phyloP scores from a whole-genome alignment of 2,113 vertebrate genomes.

The Siniperca chuatsi region DNA sequence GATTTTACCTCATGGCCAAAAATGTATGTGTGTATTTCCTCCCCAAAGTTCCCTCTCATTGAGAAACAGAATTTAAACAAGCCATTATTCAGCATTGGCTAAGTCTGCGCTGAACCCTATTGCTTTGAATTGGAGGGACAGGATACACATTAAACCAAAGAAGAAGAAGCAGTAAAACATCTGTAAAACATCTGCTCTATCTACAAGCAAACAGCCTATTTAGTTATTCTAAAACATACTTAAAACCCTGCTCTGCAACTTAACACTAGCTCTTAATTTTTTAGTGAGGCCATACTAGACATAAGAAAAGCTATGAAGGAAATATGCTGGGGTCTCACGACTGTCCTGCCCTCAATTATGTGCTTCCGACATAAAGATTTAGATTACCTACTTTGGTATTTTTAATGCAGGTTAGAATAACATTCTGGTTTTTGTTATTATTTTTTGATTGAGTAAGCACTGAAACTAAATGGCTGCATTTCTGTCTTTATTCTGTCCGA shows the following conservation, averaged over 20 bases:
- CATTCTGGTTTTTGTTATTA: neutral
- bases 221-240: neutral
- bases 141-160: conserved; percentile 15
- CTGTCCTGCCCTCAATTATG: neutral
- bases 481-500: neutral
- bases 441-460: neutral
- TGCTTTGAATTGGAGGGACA: conserved; percentile 5
- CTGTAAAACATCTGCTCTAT: conserved; percentile 5
- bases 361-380: conserved; percentile 1
- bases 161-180: conserved; percentile 1
- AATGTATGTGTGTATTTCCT: neutral
- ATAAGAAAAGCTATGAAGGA: neutral
- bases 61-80: conserved; percentile 25
- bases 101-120: neutral
- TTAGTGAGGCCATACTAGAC: neutral
- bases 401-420: neutral
- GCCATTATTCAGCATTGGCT: conserved; percentile 1
- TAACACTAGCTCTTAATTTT: neutral
- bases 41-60: neutral
- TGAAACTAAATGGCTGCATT: neutral
- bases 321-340: neutral
- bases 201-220: conserved; percentile 4
- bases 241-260: neutral
- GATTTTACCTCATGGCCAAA: neutral
- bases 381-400: neutral